A percentile compares a stretch with the other conserved stretches of the same genome.
Conservation (phyloP, 1,140 invertebrate species). For the Drosophila kikkawai region DNA sequence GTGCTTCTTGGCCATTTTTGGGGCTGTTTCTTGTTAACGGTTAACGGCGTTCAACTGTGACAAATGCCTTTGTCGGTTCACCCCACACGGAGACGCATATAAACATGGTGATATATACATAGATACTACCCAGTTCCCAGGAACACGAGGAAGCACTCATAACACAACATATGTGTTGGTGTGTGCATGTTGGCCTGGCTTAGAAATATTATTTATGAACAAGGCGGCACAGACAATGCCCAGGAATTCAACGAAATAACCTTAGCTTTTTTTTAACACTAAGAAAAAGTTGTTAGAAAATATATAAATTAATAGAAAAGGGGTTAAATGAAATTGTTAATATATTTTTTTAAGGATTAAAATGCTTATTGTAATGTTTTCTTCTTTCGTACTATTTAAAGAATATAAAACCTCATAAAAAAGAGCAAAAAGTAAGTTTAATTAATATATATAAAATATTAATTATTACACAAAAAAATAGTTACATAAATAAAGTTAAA, state of each 20-base stretch:
- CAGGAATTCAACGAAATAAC: conserved; percentile 17
- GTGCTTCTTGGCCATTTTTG: conserved; percentile 50
- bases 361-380: no score
- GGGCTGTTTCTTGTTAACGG: conserved; percentile 65
- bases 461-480: no score
- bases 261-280: conserved; percentile 4
- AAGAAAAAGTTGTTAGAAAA: not conserved
- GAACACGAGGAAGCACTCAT: conserved; percentile 25
- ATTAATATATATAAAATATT: no score
- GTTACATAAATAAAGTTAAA: no score
- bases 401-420: no score
- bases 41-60: conserved; percentile 81
- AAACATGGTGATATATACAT: conserved; percentile 31
- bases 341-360: no score
- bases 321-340: no score
- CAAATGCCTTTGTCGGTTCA: conserved; percentile 78
- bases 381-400: no score
- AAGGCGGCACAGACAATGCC: conserved; percentile 72
- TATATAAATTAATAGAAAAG: not conserved
- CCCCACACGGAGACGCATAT: conserved; percentile 32
- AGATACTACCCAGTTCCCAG: conserved; percentile 18
- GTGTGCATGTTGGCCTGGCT: conserved; percentile 67
- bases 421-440: no score
- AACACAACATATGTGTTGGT: conserved; percentile 75
- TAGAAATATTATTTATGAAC: conserved; percentile 82